Evolutionary conservation across 2,113 vertebrate genomes (phyloP).

Genomic region (Podarcis raffonei): DNA sequence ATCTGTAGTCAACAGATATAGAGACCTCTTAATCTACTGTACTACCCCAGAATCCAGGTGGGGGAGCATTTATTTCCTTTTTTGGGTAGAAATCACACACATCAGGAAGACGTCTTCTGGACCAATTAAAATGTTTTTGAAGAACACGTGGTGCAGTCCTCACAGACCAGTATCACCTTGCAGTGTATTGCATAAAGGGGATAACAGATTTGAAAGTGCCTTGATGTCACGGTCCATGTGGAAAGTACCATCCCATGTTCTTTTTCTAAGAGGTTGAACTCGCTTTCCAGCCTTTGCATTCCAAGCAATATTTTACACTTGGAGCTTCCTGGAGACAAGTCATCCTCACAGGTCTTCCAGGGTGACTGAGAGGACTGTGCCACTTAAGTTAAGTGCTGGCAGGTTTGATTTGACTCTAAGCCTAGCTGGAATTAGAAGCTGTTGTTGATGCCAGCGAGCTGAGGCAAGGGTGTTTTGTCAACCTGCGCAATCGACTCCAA

Average conservation of each 20-base stretch:
- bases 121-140: not conserved
- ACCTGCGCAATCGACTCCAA: conserved; percentile 62
- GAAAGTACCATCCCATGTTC: not conserved
- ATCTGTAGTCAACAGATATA: not conserved
- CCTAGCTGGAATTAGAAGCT: conserved; percentile 61
- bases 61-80: not conserved
- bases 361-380: not conserved
- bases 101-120: not conserved
- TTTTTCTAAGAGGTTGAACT: not conserved
- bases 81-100: not conserved
- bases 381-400: not conserved
- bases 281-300: not conserved
- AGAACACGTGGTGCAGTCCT: not conserved
- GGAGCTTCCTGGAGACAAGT: not conserved
- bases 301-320: not conserved
- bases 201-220: not conserved
- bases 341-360: not conserved
- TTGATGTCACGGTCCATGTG: not conserved
- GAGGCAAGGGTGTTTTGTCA: conserved; percentile 57
- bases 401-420: conserved; percentile 14
- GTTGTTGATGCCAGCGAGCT: conserved; percentile 53
- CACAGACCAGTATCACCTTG: not conserved
- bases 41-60: not conserved
- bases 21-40: not conserved
- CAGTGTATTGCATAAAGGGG: not conserved